phyloP scores from a whole-genome alignment of 2,797 vertebrate genomes.

The Sparidentex hasta region DNA sequence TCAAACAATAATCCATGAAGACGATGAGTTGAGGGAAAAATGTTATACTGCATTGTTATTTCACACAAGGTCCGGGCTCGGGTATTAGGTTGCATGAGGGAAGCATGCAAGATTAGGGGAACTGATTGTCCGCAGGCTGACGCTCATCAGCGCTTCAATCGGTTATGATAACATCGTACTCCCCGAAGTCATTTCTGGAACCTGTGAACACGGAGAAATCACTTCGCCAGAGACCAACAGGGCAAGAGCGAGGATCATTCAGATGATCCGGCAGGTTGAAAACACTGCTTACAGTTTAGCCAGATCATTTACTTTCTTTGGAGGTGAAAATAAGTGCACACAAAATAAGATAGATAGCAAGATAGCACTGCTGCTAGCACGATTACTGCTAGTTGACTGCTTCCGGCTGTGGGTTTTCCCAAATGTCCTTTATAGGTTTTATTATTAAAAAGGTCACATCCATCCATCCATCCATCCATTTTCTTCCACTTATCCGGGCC shows the following conservation, averaged over 20 bases:
- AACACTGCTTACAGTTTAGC: constrained; percentile 18
- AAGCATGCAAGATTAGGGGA: constrained; percentile 35
- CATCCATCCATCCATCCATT: too few relatives aligned
- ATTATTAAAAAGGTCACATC: too few relatives aligned
- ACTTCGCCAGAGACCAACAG: neutral
- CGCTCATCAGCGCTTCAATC: constrained; percentile 5
- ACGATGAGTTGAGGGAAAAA: constrained; percentile 62
- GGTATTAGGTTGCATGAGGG: constrained; percentile 49
- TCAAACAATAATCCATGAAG: constrained; percentile 66
- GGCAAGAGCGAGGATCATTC: neutral
- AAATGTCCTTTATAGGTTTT: neutral
- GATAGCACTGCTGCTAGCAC: neutral
- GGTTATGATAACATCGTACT: constrained; percentile 3
- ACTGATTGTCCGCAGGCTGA: constrained; percentile 30
- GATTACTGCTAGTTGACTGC: neutral
- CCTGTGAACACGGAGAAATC: constrained; percentile 13
- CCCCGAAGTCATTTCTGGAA: constrained; percentile 17
- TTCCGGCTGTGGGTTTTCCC: neutral
- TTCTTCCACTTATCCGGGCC: too few relatives aligned
- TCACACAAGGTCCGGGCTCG: constrained; percentile 28
- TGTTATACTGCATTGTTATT: constrained; percentile 57
- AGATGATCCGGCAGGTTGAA: neutral
- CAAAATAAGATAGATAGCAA: neutral
- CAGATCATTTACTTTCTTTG: constrained; percentile 8
- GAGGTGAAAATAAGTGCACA: neutral